These are phyloP conservation scores for Halocaridina rubra DNA, from an alignment of 2,888 invertebrate species.

Conservation along the genomic window DNA sequence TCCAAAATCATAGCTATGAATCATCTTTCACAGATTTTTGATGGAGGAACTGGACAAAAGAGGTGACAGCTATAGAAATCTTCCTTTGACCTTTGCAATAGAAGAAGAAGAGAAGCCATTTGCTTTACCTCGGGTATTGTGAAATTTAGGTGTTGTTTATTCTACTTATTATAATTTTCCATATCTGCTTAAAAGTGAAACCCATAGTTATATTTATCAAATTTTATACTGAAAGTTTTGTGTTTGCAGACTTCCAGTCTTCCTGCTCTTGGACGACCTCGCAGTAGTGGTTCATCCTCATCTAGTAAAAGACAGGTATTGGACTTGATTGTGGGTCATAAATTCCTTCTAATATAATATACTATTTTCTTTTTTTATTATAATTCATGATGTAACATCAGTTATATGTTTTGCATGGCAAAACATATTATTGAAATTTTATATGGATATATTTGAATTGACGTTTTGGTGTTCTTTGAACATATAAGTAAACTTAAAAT, in stretches of 20 bases:
- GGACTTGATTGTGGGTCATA: background rate
- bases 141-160: background rate
- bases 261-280: constrained; percentile 39
- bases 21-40: constrained; percentile 15
- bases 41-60: constrained; percentile 45
- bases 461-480: too few relatives aligned
- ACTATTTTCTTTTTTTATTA: too few relatives aligned
- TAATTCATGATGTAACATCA: too few relatives aligned
- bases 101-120: constrained; percentile 48
- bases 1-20: background rate
- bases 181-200: background rate
- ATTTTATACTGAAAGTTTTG: background rate
- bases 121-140: constrained; percentile 37
- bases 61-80: constrained; percentile 41
- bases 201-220: background rate
- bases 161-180: background rate
- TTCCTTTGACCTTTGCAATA: constrained; percentile 42
- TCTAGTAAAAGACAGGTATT: constrained; percentile 24
- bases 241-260: constrained; percentile 36
- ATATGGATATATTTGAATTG: too few relatives aligned
- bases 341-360: background rate
- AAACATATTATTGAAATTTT: too few relatives aligned
- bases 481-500: too few relatives aligned
- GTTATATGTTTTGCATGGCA: too few relatives aligned
- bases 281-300: constrained; percentile 19